phyloP scores from a whole-genome alignment of 2,888 invertebrate species.

The Apodemia hepburni region DNA sequence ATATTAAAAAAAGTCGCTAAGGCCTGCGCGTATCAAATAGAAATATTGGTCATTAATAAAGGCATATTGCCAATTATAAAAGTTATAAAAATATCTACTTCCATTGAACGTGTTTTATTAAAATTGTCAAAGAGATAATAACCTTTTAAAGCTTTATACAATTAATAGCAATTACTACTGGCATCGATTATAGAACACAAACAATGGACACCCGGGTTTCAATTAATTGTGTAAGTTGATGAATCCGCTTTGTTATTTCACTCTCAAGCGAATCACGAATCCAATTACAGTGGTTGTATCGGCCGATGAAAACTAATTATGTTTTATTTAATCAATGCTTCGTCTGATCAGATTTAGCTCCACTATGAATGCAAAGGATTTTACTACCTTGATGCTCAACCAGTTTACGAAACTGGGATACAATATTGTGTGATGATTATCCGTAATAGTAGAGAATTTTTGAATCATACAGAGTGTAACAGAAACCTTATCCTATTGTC shows the following conservation, averaged over 20 bases:
- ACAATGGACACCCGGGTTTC: not conserved
- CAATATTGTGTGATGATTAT: too few relatives aligned
- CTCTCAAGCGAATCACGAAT: constrained; percentile 1
- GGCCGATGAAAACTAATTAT: not conserved
- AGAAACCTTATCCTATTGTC: too few relatives aligned
- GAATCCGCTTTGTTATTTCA: not conserved
- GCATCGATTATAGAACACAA: not conserved
- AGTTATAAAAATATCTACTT: too few relatives aligned
- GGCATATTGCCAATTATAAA: too few relatives aligned
- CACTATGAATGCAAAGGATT: not conserved
- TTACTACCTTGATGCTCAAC: not conserved
- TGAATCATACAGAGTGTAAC: too few relatives aligned
- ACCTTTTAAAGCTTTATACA: not conserved
- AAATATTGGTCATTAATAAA: too few relatives aligned
- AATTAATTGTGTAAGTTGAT: constrained; percentile 7
- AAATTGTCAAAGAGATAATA: not conserved
- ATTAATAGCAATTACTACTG: not conserved
- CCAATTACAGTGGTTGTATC: not conserved
- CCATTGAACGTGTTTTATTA: too few relatives aligned
- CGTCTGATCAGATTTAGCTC: not conserved
- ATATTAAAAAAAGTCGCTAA: too few relatives aligned
- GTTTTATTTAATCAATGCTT: not conserved
- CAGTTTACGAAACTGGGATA: not conserved
- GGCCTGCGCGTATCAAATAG: too few relatives aligned
- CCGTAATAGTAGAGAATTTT: too few relatives aligned